Evolutionary conservation across 1,140 invertebrate species (phyloP).

Genomic region (Drosophila murphyi): DNA sequence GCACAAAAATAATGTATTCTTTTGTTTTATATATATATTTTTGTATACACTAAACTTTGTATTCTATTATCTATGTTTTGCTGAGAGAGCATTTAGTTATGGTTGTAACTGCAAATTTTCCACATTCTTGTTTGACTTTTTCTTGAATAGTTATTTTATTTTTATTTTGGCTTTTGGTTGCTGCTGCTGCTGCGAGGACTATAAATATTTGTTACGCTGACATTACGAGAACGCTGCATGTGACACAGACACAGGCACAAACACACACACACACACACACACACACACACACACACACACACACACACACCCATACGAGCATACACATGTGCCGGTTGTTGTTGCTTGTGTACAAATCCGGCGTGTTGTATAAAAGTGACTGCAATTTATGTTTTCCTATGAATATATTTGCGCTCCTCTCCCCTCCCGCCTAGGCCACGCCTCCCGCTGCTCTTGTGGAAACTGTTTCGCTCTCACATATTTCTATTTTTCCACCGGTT

Average conservation of each 20-base stretch:
- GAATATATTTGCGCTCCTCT: conserved; percentile 65
- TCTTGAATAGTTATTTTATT: conserved; percentile 32
- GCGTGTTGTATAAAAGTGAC: conserved; percentile 81
- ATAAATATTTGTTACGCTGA: conserved; percentile 82
- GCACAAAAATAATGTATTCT: neutral
- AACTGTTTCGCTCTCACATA: conserved; percentile 24
- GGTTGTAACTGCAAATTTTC: neutral
- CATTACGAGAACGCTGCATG: conserved; percentile 45
- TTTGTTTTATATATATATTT: neutral
- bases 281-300: conserved; percentile 9
- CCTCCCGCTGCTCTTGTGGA: conserved; percentile 17
- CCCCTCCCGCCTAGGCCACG: neutral
- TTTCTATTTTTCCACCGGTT: conserved; percentile 14
- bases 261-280: neutral
- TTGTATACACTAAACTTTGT: neutral
- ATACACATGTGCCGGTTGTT: conserved; percentile 28
- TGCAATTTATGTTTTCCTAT: conserved; percentile 84
- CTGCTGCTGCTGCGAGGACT: conserved; percentile 51
- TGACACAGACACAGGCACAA: conserved; percentile 40
- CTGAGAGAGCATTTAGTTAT: neutral
- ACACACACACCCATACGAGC: conserved; percentile 23
- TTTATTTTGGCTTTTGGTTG: conserved; percentile 36
- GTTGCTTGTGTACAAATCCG: conserved; percentile 74
- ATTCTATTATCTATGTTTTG: neutral
- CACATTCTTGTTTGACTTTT: conserved; percentile 27